phyloP scores from a whole-genome alignment of 2,797 vertebrate genomes.

The Tarsius wallacei region DNA sequence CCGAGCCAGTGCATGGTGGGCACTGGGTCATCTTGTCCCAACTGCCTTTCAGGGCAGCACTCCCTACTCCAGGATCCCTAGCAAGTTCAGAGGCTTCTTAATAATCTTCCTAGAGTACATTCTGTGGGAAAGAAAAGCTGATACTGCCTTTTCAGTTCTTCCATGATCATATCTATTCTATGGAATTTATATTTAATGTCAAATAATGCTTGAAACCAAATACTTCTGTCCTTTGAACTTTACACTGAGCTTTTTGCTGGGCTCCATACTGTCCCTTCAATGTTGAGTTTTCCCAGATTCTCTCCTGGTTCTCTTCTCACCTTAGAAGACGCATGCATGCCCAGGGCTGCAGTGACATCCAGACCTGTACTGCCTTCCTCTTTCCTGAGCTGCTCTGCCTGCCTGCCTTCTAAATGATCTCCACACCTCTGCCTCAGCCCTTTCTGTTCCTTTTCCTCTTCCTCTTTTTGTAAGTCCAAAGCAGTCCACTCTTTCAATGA shows the following conservation, averaged over 20 bases:
- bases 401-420: not conserved
- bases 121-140: not conserved
- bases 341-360: not conserved
- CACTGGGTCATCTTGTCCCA: too few relatives aligned
- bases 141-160: not conserved
- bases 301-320: not conserved
- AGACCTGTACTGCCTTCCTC: not conserved
- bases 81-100: not conserved
- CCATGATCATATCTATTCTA: not conserved
- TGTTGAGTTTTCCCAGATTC: not conserved
- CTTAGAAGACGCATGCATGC: not conserved
- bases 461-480: not conserved
- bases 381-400: too few relatives aligned
- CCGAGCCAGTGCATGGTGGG: accelerated
- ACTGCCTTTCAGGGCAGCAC: not conserved
- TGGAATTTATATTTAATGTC: not conserved
- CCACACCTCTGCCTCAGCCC: not conserved
- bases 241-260: not conserved
- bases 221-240: not conserved
- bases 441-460: not conserved
- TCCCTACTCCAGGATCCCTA: not conserved
- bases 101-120: not conserved
- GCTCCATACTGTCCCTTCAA: not conserved
- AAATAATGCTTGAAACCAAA: not conserved
- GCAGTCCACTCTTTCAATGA: not conserved